Conservation (phyloP, 2,888 invertebrate genomes). For the Nephrotoma flavescens region DNA sequence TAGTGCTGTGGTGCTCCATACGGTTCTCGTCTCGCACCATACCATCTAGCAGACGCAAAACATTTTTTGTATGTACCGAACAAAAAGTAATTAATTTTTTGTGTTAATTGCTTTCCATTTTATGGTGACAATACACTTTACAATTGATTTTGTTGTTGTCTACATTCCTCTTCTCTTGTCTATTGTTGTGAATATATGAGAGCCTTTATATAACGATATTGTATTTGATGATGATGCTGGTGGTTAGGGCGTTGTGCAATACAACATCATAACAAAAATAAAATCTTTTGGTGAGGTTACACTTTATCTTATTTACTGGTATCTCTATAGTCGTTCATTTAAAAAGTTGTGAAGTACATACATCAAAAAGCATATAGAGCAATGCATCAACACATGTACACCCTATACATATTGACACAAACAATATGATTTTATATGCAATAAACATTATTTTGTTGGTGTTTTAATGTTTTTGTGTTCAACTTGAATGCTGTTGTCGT, state of each 20-base stretch:
- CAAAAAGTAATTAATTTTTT: neutral
- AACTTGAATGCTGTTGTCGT: neutral
- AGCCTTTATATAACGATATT: neutral
- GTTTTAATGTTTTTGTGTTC: neutral
- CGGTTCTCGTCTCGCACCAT: neutral
- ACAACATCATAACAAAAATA: neutral
- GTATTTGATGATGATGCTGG: neutral
- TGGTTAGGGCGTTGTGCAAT: neutral
- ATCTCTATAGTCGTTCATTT: neutral
- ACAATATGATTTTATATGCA: neutral
- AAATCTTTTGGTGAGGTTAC: neutral
- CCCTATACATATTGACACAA: neutral
- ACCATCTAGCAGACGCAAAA: neutral
- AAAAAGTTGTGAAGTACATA: neutral
- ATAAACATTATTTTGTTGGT: neutral
- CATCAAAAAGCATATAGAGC: neutral
- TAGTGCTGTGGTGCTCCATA: neutral
- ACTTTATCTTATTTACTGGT: neutral
- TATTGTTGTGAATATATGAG: neutral
- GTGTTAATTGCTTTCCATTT: neutral
- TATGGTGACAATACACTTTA: neutral
- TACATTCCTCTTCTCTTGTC: neutral
- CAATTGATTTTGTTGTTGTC: neutral
- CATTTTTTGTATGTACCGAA: neutral
- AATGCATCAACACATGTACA: neutral